Evolutionary conservation across 2,888 invertebrate species (phyloP), one percentile per base, ranked within the genome.

Genomic region (Epistrophella euchroma): DNA sequence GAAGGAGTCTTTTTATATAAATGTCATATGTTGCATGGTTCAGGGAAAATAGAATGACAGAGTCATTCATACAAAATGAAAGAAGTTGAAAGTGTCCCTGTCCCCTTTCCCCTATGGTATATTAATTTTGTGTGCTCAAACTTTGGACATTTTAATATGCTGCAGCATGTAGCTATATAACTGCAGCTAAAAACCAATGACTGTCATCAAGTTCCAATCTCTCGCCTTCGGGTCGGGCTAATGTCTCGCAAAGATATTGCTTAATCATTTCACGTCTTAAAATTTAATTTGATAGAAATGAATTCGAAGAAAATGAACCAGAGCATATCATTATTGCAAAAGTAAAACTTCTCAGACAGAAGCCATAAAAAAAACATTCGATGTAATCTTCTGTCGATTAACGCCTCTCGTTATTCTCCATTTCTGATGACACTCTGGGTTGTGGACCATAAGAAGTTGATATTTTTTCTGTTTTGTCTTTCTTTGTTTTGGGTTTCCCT

Each of bases 321-420:
- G n/a, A 55, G 45, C 11, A 32, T 13, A 45, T 10, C 9, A 50
- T n/a, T 9, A 35, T 43, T 17, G 47, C 28, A 47, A 47, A 52
- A 35, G 15, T 45, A 50, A 62, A 35, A 35, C 40, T 35, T 37
- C 47, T 66, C 56, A 47, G 56, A 79, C 58, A 32, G 56, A 47
- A 47, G 52, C 55, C 19, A 71, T 84, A 71, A 72, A 75, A 84
- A 75, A 52, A 75, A 79, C 79, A 84, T 71, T 84, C 58, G 22
- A n/a, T 52, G 74, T 79, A 75, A 84, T 71, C 84, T 75, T 58
- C 43, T 66, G 58, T 75, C 84, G 79, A 84, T 84, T 79, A 84
- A 79, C 71, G 75, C 79, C 50, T 66, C 71, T 50, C 40, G 43
- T 25, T 52, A 37, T 56, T n/a, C 22, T 7, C 35, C 28, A 37